Conservation (phyloP, 2,888 invertebrate genomes). For the Sceliomorpha sp. region DNA sequence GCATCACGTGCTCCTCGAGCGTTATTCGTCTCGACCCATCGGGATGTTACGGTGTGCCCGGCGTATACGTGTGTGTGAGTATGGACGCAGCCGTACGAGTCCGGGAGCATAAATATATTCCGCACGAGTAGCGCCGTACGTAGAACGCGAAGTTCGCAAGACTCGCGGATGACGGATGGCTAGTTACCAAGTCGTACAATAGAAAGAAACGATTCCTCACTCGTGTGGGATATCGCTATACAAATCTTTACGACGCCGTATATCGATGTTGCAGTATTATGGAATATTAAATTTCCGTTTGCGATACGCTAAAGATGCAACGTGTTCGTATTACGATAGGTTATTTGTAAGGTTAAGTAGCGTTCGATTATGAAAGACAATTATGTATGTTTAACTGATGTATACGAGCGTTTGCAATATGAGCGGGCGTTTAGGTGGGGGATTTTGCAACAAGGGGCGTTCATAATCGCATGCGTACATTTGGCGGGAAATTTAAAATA, state of each 20-base stretch:
- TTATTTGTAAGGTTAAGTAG: too few relatives aligned
- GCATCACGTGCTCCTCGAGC: conserved; percentile 54
- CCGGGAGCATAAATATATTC: conserved; percentile 39
- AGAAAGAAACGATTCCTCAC: conserved; percentile 42
- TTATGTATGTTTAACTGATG: too few relatives aligned
- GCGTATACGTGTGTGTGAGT: conserved; percentile 6
- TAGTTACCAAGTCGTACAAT: conserved; percentile 33
- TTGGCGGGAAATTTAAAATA: too few relatives aligned
- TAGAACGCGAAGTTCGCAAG: conserved; percentile 44
- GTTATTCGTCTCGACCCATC: conserved; percentile 52
- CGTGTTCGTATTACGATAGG: too few relatives aligned
- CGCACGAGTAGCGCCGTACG: conserved; percentile 36
- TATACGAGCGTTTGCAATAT: too few relatives aligned
- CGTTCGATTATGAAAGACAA: too few relatives aligned
- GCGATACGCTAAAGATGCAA: background rate
- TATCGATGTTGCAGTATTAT: conserved; percentile 25
- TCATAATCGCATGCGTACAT: too few relatives aligned
- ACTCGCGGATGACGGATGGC: conserved; percentile 41
- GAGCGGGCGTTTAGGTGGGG: too few relatives aligned
- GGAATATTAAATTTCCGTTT: background rate
- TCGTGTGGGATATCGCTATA: conserved; percentile 12
- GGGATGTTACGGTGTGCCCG: conserved; percentile 25
- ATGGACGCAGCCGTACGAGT: background rate
- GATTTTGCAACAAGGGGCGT: too few relatives aligned
- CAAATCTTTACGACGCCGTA: conserved; percentile 35